These are phyloP conservation scores for Megastigmus dorsalis DNA, from an alignment of 2,888 invertebrate species.

Conservation along the genomic window DNA sequence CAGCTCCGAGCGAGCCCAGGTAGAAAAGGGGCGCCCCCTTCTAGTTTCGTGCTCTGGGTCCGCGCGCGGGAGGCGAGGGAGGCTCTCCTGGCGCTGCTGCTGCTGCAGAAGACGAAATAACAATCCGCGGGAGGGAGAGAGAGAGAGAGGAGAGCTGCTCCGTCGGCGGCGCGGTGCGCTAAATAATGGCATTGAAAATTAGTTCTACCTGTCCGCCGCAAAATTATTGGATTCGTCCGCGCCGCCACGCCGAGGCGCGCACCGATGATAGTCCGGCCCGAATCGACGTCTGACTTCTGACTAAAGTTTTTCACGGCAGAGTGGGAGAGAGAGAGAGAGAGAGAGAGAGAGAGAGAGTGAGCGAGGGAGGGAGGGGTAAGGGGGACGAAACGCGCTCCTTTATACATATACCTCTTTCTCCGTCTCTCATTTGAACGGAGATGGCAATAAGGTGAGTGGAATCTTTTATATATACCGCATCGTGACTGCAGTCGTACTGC, in stretches of 20 bases:
- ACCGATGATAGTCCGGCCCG: conserved; percentile 56
- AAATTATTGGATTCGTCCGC: conserved; percentile 68
- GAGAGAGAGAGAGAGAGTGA: background rate
- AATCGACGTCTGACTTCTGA: conserved; percentile 56
- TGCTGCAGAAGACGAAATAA: conserved; percentile 32
- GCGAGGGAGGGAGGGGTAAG: background rate
- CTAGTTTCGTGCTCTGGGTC: no score
- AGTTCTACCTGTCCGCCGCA: conserved; percentile 66
- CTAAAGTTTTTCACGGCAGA: conserved; percentile 57
- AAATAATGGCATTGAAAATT: conserved; percentile 75
- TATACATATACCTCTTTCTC: background rate
- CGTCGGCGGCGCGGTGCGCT: conserved; percentile 66
- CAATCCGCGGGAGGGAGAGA: conserved; percentile 58
- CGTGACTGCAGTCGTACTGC: background rate
- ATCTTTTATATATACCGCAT: conserved; percentile 11
- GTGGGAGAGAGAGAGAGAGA: background rate
- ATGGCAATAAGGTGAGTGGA: background rate
- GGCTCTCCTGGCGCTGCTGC: background rate
- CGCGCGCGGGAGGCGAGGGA: background rate
- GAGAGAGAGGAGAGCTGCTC: conserved; percentile 50
- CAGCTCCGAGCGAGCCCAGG: no score
- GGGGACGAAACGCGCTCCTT: background rate
- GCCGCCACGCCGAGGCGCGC: no score
- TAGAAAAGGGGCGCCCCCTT: conserved; percentile 39
- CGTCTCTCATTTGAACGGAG: conserved; percentile 19